Evolutionary conservation across 2,888 invertebrate genomes (phyloP).

Genomic region (Eupithecia subfuscata): DNA sequence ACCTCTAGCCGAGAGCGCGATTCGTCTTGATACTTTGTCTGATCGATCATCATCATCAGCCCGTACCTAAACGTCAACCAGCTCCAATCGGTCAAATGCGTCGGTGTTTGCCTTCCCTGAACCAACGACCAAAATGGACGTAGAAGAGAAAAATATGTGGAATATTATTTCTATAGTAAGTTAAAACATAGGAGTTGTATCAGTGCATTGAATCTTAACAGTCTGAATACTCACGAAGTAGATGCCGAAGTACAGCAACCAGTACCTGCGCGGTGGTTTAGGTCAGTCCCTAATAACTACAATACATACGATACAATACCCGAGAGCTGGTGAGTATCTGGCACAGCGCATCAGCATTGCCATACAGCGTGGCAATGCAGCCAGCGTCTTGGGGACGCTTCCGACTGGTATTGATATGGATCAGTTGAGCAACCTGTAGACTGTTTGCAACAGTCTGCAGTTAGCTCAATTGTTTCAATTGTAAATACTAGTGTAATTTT

Average conservation of each 20-base stretch:
- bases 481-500: no score
- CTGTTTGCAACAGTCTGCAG: no score
- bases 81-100: background rate
- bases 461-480: no score
- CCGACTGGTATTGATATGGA: no score
- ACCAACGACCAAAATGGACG: background rate
- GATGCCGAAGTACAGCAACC: background rate
- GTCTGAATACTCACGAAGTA: background rate
- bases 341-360: no score
- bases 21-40: conserved; percentile 45
- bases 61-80: background rate
- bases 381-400: no score
- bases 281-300: background rate
- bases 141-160: background rate
- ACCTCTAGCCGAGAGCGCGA: conserved; percentile 39
- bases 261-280: background rate
- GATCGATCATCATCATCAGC: background rate
- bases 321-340: no score
- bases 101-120: background rate
- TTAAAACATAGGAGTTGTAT: background rate
- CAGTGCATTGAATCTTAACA: background rate
- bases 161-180: background rate
- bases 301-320: no score
- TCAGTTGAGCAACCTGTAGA: no score
- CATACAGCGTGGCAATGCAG: no score